phyloP scores from a whole-genome alignment of 2,113 vertebrate species.

The Helogale parvula region DNA sequence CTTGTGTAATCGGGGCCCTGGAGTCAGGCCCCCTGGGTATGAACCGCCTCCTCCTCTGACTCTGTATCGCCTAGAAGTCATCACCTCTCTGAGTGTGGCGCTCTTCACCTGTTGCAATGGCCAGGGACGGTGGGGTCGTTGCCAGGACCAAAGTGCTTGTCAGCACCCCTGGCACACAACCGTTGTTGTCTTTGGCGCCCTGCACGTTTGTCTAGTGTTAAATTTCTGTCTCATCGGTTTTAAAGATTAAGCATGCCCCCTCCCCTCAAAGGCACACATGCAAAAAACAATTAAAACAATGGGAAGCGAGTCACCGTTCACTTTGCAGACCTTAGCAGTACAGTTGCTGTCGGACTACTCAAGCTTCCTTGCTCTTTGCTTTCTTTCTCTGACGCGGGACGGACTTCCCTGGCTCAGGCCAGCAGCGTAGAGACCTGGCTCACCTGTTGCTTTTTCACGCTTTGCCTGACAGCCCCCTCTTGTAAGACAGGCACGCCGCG shows the following conservation, averaged over 20 bases:
- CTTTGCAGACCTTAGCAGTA: not conserved
- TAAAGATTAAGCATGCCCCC: not conserved
- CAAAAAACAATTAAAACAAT: not conserved
- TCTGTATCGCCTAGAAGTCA: not conserved
- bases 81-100: not conserved
- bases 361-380: not conserved
- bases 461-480: not conserved
- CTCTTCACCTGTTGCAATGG: not conserved
- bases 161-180: not conserved
- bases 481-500: fast-evolving
- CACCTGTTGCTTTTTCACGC: not conserved
- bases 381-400: not conserved
- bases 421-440: fast-evolving
- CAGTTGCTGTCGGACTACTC: not conserved
- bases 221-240: not conserved
- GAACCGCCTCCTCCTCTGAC: not conserved
- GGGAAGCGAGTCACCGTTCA: not conserved
- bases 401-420: not conserved
- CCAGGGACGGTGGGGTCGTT: not conserved
- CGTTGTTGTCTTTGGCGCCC: not conserved
- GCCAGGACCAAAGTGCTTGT: not conserved
- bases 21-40: not conserved
- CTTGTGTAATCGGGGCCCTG: not conserved
- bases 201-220: not conserved
- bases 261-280: not conserved